These are phyloP conservation scores for Acanthurus leucopareius DNA, from an alignment of 2,797 vertebrate genomes.

Conservation along the genomic window DNA sequence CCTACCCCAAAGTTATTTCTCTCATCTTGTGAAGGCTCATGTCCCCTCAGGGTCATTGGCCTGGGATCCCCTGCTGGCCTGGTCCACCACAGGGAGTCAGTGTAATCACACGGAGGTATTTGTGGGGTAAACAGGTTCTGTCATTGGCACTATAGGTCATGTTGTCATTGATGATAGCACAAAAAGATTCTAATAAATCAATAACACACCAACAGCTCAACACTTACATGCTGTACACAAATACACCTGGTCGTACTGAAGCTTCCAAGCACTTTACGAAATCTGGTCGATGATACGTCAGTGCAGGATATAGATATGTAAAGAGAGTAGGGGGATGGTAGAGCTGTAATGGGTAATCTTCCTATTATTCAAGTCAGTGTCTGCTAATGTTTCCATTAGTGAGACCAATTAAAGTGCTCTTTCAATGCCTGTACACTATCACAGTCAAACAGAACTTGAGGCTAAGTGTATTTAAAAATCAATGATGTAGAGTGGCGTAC, in stretches of 20 bases:
- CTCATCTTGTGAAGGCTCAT: constrained; percentile 67
- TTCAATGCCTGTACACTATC: not conserved
- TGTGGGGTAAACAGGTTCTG: constrained; percentile 41
- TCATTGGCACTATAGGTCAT: constrained; percentile 30
- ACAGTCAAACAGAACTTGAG: not conserved
- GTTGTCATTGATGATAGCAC: constrained; percentile 31
- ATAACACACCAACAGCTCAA: constrained; percentile 17
- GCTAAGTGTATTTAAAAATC: not conserved
- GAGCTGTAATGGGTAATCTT: not conserved
- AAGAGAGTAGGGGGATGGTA: not conserved
- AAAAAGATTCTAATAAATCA: constrained; percentile 33
- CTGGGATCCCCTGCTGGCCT: constrained; percentile 62
- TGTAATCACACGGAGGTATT: constrained; percentile 60
- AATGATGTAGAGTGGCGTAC: not conserved
- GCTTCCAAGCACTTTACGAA: not conserved
- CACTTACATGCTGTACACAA: not conserved
- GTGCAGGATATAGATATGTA: not conserved
- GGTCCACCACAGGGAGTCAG: constrained; percentile 62
- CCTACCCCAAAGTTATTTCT: constrained; percentile 75
- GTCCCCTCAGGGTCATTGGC: constrained; percentile 74
- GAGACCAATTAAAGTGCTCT: not conserved
- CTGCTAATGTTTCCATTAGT: constrained; percentile 9
- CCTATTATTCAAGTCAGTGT: not conserved
- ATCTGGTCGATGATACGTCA: not conserved
- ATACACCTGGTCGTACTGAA: not conserved